A percentile compares a stretch with the other conserved stretches of the same genome.
Conservation (phyloP, 2,888 invertebrate species). For the Lochmaea capreae region DNA sequence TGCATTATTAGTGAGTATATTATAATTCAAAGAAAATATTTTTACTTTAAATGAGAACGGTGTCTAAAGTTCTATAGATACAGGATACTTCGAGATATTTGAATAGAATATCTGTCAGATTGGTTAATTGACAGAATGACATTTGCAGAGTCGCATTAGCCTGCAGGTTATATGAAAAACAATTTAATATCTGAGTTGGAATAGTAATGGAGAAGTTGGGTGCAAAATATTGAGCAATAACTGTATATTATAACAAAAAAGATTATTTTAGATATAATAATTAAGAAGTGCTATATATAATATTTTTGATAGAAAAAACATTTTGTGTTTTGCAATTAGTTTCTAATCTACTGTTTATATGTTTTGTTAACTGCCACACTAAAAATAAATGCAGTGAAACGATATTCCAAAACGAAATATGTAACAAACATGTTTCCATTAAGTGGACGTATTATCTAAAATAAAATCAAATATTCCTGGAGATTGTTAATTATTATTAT, state of each 20-base stretch:
- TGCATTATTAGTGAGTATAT: too few relatives aligned
- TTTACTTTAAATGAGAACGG: too few relatives aligned
- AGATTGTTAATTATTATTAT: constrained; percentile 22
- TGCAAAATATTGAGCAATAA: constrained; percentile 7
- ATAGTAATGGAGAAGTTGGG: not conserved
- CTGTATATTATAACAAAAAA: not conserved
- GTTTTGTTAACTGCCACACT: not conserved
- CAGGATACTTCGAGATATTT: too few relatives aligned
- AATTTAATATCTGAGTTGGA: not conserved
- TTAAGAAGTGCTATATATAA: not conserved
- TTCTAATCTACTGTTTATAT: not conserved
- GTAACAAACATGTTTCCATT: not conserved
- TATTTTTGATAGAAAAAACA: not conserved
- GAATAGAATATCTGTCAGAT: too few relatives aligned
- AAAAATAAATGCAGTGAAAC: not conserved
- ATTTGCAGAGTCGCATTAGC: too few relatives aligned
- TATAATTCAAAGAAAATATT: too few relatives aligned
- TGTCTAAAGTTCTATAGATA: too few relatives aligned
- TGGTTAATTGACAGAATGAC: too few relatives aligned
- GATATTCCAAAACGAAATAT: not conserved
- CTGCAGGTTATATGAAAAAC: not conserved
- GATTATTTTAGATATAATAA: constrained; percentile 7
- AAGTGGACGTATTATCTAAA: constrained; percentile 6
- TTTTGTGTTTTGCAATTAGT: not conserved
- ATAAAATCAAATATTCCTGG: constrained; percentile 17